phyloP scores from a whole-genome alignment of 2,797 vertebrate genomes.

The Geotrypetes seraphini region DNA sequence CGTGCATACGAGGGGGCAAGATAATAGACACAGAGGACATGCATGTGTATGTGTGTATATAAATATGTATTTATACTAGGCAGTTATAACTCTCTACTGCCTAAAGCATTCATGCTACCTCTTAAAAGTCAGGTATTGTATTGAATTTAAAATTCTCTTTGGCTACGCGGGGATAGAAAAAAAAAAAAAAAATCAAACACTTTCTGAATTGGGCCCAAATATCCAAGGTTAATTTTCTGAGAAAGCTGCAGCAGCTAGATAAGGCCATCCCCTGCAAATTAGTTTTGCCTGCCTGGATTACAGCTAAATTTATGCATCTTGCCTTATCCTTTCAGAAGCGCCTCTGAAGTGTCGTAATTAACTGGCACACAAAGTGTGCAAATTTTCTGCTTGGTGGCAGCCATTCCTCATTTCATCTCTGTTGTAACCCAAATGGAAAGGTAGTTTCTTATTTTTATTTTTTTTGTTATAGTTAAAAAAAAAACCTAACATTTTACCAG shows the following conservation, averaged over 20 bases:
- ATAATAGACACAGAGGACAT: slow-evolving; percentile 56
- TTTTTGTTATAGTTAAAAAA: slow-evolving; percentile 58
- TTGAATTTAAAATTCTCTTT: slow-evolving; percentile 68
- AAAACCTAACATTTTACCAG: slow-evolving; percentile 35
- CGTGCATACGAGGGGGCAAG: slow-evolving; percentile 48
- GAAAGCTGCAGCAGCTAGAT: slow-evolving; percentile 98
- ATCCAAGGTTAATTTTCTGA: slow-evolving; percentile 99
- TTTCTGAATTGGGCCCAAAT: slow-evolving; percentile 98
- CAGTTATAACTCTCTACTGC: slow-evolving; percentile 71
- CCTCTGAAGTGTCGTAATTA: slow-evolving; percentile 99
- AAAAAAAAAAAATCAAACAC: slow-evolving; percentile 89
- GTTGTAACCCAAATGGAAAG: slow-evolving; percentile 77
- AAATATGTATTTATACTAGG: slow-evolving; percentile 63
- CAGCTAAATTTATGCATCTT: slow-evolving; percentile 99
- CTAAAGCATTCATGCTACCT: slow-evolving; percentile 53
- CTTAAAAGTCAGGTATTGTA: slow-evolving; percentile 71
- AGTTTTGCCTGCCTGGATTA: slow-evolving; percentile 99
- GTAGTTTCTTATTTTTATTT: slow-evolving; percentile 73
- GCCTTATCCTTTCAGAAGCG: slow-evolving; percentile 98
- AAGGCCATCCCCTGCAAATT: slow-evolving; percentile 98
- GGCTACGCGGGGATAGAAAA: slow-evolving; percentile 56
- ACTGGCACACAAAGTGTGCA: slow-evolving; percentile 98
- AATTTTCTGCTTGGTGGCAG: slow-evolving; percentile 97
- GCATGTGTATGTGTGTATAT: slow-evolving; percentile 54
- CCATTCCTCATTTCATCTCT: slow-evolving; percentile 88